Evolutionary conservation across 1,140 invertebrate genomes (phyloP).

Genomic region (Ceratosolen fusciceps): DNA sequence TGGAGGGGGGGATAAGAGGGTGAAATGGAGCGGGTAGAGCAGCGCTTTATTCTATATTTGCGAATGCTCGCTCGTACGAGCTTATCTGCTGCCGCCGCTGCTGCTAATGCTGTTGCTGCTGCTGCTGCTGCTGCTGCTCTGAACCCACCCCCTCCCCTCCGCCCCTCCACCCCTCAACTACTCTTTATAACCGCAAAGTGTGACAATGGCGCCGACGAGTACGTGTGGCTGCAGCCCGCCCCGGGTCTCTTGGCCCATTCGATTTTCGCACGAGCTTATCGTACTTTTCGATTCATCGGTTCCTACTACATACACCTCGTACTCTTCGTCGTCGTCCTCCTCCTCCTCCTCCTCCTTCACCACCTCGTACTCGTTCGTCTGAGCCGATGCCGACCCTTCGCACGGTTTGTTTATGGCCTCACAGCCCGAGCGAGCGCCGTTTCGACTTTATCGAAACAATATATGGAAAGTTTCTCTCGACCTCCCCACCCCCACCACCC

Average conservation of each 20-base stretch:
- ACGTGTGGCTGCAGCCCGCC: not conserved
- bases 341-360: too few species aligned
- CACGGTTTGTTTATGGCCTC: slow-evolving; percentile 36
- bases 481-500: not conserved
- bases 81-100: not conserved
- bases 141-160: too few species aligned
- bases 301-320: too few species aligned
- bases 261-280: slow-evolving; percentile 49
- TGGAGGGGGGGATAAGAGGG: slow-evolving; percentile 12
- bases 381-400: slow-evolving; percentile 22
- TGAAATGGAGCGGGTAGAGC: not conserved
- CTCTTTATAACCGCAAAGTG: not conserved
- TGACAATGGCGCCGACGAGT: slow-evolving; percentile 31
- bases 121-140: too few species aligned
- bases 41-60: slow-evolving; percentile 48
- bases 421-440: too few species aligned
- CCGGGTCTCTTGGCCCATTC: slow-evolving; percentile 34
- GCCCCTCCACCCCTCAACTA: not conserved
- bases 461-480: not conserved
- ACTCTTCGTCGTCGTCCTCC: too few species aligned
- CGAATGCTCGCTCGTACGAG: slow-evolving; percentile 32
- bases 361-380: too few species aligned
- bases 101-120: too few species aligned
- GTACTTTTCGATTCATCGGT: slow-evolving; percentile 49
- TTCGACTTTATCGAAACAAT: slow-evolving; percentile 40